Evolutionary conservation across 2,113 vertebrate genomes (phyloP), one percentile per base, ranked within the genome.

Genomic region (Eurypyga helias): DNA sequence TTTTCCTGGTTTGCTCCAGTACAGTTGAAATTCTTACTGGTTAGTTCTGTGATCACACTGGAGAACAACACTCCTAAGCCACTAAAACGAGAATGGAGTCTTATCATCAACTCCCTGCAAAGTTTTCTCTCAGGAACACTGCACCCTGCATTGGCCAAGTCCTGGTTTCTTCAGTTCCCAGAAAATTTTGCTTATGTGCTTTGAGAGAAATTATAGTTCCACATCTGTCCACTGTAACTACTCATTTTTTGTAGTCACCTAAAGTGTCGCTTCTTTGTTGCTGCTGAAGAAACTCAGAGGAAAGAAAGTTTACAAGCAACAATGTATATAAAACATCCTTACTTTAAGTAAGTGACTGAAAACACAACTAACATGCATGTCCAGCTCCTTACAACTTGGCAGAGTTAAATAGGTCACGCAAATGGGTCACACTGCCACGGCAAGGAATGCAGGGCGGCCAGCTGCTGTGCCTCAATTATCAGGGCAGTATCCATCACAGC

Each of bases 361-460:
- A 84, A 62, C 36, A 72, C 4, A 34, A 31, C 72, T 48, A 23
- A 55, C 4, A 17, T 82, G 38, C 34, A 13, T 33, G 52, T 21
- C 69, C 77, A 91, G 83, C 48, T 89, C 84, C 65, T 75, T 61
- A 48, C 26, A 75, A 67, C 29, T 60, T 41, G 77, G 38, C 77
- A 89, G 52, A 82, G 12, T 45, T 91, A 96, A 95, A 91, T 14
- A 82, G 93, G 94, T 87, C 87, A 36, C 4, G 10, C 91, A 96
- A 94, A 87, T 79, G 57, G 94, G 94, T 93, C 89, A 87, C 60
- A 6, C 48, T 52, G 89, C 72, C 55, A 51, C 13, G 64, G 72
- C 66, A 81, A 82, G 76, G 76, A 83, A 48, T 2, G 8, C 48
- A 58, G 55, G 0, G 3, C 2, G 19, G 77, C 58, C 91, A 94